These are phyloP conservation scores for Luperina nickerlii DNA, from an alignment of 2,888 invertebrate species.

Conservation along the genomic window DNA sequence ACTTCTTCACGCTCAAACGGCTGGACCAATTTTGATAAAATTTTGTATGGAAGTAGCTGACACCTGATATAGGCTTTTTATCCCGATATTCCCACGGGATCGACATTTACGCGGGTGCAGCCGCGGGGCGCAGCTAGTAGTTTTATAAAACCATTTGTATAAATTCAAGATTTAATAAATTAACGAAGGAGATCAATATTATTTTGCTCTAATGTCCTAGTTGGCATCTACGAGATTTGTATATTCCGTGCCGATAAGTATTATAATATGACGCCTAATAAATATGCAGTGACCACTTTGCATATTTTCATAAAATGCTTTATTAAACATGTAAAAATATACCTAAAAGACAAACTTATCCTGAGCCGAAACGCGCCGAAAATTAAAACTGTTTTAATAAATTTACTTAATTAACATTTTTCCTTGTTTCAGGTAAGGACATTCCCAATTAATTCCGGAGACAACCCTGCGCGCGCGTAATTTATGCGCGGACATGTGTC, in stretches of 20 bases:
- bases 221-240: neutral
- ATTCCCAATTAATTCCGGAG: conserved; percentile 69
- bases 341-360: conserved; percentile 28
- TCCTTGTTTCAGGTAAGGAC: conserved; percentile 79
- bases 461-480: conserved; percentile 61
- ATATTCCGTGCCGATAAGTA: neutral
- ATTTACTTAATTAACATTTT: conserved; percentile 54
- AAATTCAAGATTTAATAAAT: neutral
- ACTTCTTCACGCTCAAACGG: too few relatives aligned
- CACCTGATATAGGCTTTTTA: too few relatives aligned
- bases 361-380: conserved; percentile 4
- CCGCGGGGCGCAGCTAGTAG: too few relatives aligned
- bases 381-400: conserved; percentile 54
- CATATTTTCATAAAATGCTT: conserved; percentile 23
- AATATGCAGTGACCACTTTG: conserved; percentile 25
- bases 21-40: too few relatives aligned
- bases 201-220: neutral
- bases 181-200: neutral
- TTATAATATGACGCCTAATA: conserved; percentile 1
- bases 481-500: conserved; percentile 78
- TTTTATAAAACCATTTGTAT: too few relatives aligned
- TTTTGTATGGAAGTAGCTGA: too few relatives aligned
- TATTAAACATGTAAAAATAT: conserved; percentile 42
- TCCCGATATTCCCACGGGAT: too few relatives aligned
- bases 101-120: too few relatives aligned